phyloP scores from a whole-genome alignment of 2,113 vertebrate species.

The Ivindomyrus marchei region DNA sequence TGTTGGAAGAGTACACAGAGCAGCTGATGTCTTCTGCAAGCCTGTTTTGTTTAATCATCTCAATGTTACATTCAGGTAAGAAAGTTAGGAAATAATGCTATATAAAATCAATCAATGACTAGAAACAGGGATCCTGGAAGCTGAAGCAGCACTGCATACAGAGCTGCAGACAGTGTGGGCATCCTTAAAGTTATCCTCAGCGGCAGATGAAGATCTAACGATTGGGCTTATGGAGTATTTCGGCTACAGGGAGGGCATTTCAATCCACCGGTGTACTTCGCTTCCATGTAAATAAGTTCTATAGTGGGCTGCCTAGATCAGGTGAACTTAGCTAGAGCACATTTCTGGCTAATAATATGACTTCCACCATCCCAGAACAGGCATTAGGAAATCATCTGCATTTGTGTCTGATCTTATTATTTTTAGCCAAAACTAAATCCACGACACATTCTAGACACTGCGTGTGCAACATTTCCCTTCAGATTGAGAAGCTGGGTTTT shows the following conservation, averaged over 20 bases:
- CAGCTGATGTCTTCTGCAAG: neutral
- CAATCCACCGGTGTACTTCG: neutral
- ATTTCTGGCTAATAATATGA: neutral
- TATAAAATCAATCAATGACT: neutral
- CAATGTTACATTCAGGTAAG: neutral
- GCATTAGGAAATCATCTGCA: neutral
- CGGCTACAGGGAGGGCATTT: neutral
- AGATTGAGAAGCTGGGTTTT: neutral
- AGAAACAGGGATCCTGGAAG: neutral
- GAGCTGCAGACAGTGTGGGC: neutral
- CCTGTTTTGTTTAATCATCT: neutral
- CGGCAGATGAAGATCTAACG: neutral
- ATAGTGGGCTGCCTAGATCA: neutral
- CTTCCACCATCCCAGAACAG: neutral
- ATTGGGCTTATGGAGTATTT: neutral
- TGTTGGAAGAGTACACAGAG: neutral
- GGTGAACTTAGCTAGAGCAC: neutral
- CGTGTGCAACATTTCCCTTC: neutral
- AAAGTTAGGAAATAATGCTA: neutral
- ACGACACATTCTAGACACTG: neutral
- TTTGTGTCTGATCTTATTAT: neutral
- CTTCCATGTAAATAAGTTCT: neutral
- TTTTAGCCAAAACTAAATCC: neutral
- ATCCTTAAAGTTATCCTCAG: neutral
- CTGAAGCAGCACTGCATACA: neutral